A percentile compares a stretch with the other conserved stretches of the same genome.
Conservation (phyloP, 2,888 invertebrate genomes). For the Spilosoma lubricipeda region DNA sequence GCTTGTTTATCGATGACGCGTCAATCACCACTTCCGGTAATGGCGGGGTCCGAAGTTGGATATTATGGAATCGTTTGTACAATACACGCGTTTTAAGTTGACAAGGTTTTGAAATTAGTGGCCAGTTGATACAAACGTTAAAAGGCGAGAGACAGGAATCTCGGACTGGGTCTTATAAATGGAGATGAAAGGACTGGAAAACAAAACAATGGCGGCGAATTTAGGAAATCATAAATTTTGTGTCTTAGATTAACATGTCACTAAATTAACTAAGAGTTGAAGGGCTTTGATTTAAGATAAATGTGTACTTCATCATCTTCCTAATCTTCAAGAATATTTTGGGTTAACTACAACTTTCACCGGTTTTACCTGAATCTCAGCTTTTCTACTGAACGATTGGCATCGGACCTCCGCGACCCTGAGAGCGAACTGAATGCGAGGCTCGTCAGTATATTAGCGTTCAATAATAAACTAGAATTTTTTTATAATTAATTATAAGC, state of each 20-base stretch:
- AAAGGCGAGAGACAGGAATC: not conserved
- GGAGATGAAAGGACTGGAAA: not conserved
- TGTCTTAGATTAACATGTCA: not conserved
- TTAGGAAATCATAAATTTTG: not conserved
- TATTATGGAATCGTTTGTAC: constrained; percentile 24
- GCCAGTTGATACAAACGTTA: not conserved
- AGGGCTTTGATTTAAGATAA: too few species aligned
- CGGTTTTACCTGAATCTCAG: too few species aligned
- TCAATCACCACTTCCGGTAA: constrained; percentile 70
- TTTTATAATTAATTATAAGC: too few species aligned
- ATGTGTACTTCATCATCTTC: too few species aligned
- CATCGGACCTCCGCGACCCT: too few species aligned
- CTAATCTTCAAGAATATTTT: too few species aligned
- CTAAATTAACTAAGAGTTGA: not conserved
- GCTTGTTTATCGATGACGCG: constrained; percentile 69
- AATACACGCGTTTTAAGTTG: not conserved
- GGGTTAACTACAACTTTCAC: too few species aligned
- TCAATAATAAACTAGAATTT: too few species aligned
- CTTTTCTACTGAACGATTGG: too few species aligned
- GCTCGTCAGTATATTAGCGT: too few species aligned
- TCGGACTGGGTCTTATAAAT: not conserved
- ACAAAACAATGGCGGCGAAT: not conserved
- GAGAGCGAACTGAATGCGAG: too few species aligned
- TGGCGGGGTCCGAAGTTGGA: constrained; percentile 29
- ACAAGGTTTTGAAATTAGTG: not conserved